Evolutionary conservation across 2,888 invertebrate genomes (phyloP), one percentile per base, ranked within the genome.

Genomic region (Trisateles emortualis): DNA sequence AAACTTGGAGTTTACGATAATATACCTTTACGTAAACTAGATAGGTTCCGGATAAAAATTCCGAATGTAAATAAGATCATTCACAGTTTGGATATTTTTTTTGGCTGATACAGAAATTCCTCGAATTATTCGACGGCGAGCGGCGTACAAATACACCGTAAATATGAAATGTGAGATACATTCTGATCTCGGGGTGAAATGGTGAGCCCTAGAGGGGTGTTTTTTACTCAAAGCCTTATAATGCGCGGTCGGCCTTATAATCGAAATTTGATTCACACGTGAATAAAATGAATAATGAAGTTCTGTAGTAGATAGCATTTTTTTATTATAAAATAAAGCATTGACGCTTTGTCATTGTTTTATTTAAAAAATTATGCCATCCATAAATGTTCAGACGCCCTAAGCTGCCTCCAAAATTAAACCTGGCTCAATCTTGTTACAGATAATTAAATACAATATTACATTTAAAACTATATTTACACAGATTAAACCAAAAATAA

Each of bases 261-360:
- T n/a, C n/a, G 52, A 53, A 55, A 46, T 48, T 45, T 53, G 52
- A 63, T 58, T 73, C 53, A 51, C 52, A 57, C 8, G 1, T 26
- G 9, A 26, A 1, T 6, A 26, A 1, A 26, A 6, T 6, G 22
- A 2, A 3, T 22, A 5, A 22, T 22, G 22, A 3, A 22, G 22
- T 22, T 22, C 5, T n/a, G n/a, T n/a, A n/a, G n/a, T n/a, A n/a
- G n/a, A n/a, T n/a, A n/a, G n/a, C n/a, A n/a, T n/a, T n/a, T n/a
- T n/a, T n/a, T n/a, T n/a, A n/a, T n/a, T n/a, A n/a, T n/a, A n/a
- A n/a, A n/a, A n/a, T n/a, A n/a, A n/a, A n/a, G n/a, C n/a, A n/a
- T n/a, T n/a, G n/a, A n/a, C n/a, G n/a, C n/a, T n/a, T n/a, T n/a
- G n/a, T n/a, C n/a, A n/a, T n/a, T n/a, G n/a, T n/a, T n/a, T n/a